Conservation (phyloP, 2,888 invertebrate species). For the Parasteatoda lunata region DNA sequence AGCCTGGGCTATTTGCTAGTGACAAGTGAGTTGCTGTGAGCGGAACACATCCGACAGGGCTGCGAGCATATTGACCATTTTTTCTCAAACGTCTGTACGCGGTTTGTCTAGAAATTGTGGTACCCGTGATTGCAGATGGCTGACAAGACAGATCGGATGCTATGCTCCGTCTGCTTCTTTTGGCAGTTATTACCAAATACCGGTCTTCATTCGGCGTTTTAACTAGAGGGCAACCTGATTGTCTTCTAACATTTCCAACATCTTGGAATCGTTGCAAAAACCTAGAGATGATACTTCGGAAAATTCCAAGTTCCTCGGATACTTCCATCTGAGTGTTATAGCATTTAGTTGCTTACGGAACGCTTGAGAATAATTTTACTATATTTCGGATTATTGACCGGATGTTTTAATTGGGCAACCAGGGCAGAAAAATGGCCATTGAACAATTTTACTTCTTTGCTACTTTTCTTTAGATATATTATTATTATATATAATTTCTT, state of each 20-base stretch:
- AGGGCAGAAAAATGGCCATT: too few relatives aligned
- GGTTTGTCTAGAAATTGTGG: conserved; percentile 7
- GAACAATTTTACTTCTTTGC: too few relatives aligned
- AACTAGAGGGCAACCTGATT: not conserved
- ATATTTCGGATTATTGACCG: too few relatives aligned
- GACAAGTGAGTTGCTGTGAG: conserved; percentile 9
- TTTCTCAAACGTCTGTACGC: not conserved
- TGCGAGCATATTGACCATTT: conserved; percentile 10
- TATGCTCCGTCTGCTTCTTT: not conserved
- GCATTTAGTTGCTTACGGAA: too few relatives aligned
- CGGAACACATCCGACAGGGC: conserved; percentile 14
- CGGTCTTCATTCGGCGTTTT: not conserved
- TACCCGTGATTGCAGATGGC: not conserved
- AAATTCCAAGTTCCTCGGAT: conserved; percentile 5
- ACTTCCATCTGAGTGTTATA: not conserved
- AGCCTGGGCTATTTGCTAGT: not conserved
- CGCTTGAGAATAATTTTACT: too few relatives aligned
- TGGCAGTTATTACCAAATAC: not conserved
- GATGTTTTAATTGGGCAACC: too few relatives aligned
- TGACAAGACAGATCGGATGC: conserved; percentile 6
- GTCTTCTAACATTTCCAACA: conserved; percentile 13
- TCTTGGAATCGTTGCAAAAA: conserved; percentile 1
- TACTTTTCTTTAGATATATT: too few relatives aligned
- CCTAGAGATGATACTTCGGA: conserved; percentile 16
- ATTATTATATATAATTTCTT: too few relatives aligned